Conservation (phyloP, 2,113 vertebrate species). For the Mustela lutreola region DNA sequence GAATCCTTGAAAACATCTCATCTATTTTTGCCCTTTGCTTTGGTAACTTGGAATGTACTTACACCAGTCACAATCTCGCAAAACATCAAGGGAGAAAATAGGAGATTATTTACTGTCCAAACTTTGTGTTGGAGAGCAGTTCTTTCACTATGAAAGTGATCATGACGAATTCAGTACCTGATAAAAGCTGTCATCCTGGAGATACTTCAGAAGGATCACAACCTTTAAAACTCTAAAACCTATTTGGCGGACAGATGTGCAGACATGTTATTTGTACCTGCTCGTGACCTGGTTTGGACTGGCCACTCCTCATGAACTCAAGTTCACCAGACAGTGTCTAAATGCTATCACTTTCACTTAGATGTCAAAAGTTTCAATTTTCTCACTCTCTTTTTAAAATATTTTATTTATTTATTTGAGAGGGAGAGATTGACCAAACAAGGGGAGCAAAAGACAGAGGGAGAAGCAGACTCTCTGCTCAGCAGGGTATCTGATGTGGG, state of each 20-base stretch:
- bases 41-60: constrained; percentile 73
- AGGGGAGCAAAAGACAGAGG: not conserved
- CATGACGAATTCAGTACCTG: constrained; percentile 21
- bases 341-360: not conserved
- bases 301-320: not conserved
- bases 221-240: constrained; percentile 57
- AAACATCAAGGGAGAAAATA: constrained; percentile 50
- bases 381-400: not conserved
- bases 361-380: not conserved
- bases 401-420: not conserved
- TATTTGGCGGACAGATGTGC: not conserved
- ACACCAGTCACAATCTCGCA: constrained; percentile 32
- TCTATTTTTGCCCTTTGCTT: constrained; percentile 76
- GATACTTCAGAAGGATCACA: constrained; percentile 29
- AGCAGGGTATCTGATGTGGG: not conserved
- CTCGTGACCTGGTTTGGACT: not conserved
- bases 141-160: not conserved
- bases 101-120: constrained; percentile 64
- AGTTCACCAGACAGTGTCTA: constrained; percentile 7
- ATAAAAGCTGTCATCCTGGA: constrained; percentile 49
- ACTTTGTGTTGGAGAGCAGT: constrained; percentile 64
- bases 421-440: not conserved
- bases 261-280: constrained; percentile 5
- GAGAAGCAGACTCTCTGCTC: not conserved
- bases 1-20: constrained; percentile 83